These are phyloP conservation scores for Bombus polaris DNA, from an alignment of 1,140 invertebrate species.

Conservation along the genomic window DNA sequence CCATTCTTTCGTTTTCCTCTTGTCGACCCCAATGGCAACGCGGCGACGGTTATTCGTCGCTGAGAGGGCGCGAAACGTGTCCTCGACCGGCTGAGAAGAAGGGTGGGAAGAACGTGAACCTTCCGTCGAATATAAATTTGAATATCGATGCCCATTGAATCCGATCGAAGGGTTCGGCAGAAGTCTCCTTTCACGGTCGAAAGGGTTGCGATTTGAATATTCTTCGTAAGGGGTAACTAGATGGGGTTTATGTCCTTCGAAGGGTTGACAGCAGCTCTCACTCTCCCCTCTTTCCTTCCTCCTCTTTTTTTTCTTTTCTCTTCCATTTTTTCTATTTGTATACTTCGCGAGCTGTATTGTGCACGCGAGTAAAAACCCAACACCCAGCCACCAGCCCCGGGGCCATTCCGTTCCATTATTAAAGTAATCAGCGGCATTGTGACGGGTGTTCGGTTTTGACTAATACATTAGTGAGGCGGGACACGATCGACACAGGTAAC, in stretches of 20 bases:
- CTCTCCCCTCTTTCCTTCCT: conserved; percentile 19
- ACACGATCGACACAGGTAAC: conserved; percentile 62
- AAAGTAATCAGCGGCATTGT: conserved; percentile 82
- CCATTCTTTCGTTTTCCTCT: conserved; percentile 33
- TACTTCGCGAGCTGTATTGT: conserved; percentile 80
- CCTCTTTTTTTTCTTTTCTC: background rate
- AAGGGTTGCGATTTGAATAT: conserved; percentile 83
- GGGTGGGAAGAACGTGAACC: conserved; percentile 63
- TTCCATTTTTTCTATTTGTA: conserved; percentile 79
- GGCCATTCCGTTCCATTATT: conserved; percentile 81
- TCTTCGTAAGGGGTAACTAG: conserved; percentile 81
- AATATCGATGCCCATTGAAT: conserved; percentile 84
- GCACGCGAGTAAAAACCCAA: conserved; percentile 76
- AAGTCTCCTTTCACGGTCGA: conserved; percentile 78
- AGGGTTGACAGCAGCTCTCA: conserved; percentile 36
- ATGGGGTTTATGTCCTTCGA: conserved; percentile 71
- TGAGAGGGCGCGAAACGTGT: conserved; percentile 48
- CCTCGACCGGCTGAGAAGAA: conserved; percentile 44
- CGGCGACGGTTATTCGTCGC: conserved; percentile 76
- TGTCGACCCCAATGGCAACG: conserved; percentile 70
- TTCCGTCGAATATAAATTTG: conserved; percentile 83
- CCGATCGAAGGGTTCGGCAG: conserved; percentile 81
- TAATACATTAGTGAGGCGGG: conserved; percentile 71
- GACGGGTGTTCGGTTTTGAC: conserved; percentile 79
- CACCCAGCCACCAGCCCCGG: conserved; percentile 77